Conservation (phyloP, 2,797 vertebrate species). For the Takifugu ocellatus region DNA sequence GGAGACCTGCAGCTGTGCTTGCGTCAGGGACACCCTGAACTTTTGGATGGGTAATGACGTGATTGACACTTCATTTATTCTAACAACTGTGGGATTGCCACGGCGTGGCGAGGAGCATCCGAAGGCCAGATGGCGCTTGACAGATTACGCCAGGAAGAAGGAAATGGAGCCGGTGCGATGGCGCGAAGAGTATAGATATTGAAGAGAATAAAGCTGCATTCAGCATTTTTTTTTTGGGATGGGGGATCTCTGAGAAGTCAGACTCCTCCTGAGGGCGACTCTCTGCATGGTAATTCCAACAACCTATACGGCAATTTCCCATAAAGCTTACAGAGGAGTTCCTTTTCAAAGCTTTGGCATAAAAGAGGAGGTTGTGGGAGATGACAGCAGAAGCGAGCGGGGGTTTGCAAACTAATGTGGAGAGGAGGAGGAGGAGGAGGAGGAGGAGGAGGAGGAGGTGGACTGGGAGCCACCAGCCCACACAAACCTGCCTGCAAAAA, state of each 20-base stretch:
- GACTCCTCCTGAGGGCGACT: not conserved
- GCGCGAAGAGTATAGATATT: constrained; percentile 3
- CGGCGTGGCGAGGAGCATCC: constrained; percentile 15
- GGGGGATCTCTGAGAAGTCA: not conserved
- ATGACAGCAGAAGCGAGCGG: constrained; percentile 56
- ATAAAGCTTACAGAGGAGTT: constrained; percentile 16
- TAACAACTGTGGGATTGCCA: constrained; percentile 29
- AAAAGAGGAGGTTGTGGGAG: constrained; percentile 50
- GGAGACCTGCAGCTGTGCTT: not conserved
- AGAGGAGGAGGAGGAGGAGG: constrained; percentile 53
- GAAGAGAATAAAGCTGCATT: not conserved
- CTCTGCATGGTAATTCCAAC: constrained; percentile 4
- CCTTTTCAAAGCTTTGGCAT: constrained; percentile 45
- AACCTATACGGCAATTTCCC: constrained; percentile 15
- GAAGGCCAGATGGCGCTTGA: constrained; percentile 42
- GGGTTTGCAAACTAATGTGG: constrained; percentile 61
- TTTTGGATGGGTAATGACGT: constrained; percentile 3
- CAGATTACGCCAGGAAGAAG: constrained; percentile 29
- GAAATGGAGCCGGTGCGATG: constrained; percentile 2
- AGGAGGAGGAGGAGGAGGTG: constrained; percentile 46
- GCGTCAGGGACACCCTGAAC: no score
- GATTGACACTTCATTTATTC: constrained; percentile 53
- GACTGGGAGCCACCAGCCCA: constrained; percentile 68
- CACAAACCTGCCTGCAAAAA: constrained; percentile 59
- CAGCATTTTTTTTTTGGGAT: not conserved